These are phyloP conservation scores for Brachymystax lenok DNA, from an alignment of 2,797 vertebrate species.

Conservation along the genomic window DNA sequence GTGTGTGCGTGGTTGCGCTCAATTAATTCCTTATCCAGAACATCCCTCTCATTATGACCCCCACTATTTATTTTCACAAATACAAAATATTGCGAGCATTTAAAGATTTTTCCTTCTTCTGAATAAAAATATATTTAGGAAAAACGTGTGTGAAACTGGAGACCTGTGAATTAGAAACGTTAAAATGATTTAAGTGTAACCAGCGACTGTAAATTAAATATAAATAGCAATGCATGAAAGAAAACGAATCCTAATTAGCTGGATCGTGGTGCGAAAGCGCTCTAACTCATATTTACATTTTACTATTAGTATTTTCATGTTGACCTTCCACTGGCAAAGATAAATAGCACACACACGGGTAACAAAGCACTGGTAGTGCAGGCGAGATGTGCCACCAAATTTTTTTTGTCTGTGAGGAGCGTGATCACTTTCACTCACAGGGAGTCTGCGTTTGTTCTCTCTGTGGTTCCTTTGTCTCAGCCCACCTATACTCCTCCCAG, in stretches of 20 bases:
- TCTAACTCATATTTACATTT: slow-evolving; percentile 14
- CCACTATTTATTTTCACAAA: slow-evolving; percentile 58
- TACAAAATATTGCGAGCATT: slow-evolving; percentile 50
- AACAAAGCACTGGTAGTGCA: slow-evolving; percentile 35
- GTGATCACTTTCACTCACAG: slow-evolving; percentile 51
- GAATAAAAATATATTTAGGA: slow-evolving; percentile 43
- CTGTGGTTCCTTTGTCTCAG: slow-evolving; percentile 71
- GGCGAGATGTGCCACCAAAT: slow-evolving; percentile 52
- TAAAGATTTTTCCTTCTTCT: slow-evolving; percentile 43
- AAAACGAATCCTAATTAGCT: neutral
- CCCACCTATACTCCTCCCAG: slow-evolving; percentile 55
- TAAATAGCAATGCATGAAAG: neutral
- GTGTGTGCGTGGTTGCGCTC: slow-evolving; percentile 49
- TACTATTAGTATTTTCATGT: slow-evolving; percentile 19
- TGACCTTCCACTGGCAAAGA: slow-evolving; percentile 29
- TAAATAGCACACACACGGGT: slow-evolving; percentile 36
- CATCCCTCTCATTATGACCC: slow-evolving; percentile 51
- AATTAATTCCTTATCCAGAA: slow-evolving; percentile 64
- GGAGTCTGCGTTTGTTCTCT: slow-evolving; percentile 70
- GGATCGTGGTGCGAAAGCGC: neutral
- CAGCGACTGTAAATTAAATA: neutral
- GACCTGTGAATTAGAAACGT: slow-evolving; percentile 30
- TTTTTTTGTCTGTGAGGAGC: slow-evolving; percentile 64
- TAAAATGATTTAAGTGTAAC: slow-evolving; percentile 8
- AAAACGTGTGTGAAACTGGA: slow-evolving; percentile 45